Base-by-base conservation (phyloP, 2,888 invertebrate genomes). In the Standfussiana lucernea region DNA sequence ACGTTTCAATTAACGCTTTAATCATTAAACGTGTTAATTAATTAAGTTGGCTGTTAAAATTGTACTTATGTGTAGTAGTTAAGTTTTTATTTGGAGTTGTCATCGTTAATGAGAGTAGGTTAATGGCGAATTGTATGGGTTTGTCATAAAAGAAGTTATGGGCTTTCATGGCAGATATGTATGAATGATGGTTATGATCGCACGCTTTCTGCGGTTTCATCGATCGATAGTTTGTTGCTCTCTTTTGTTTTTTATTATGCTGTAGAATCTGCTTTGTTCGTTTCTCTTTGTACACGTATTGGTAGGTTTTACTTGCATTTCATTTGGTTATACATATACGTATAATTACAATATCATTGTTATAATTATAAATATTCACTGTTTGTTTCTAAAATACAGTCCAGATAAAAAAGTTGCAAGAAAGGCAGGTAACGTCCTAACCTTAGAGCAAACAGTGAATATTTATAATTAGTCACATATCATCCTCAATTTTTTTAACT, bases 31-130 rank as follows among this genome's bases (percentile, higher is more conserved):
- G 42, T 28, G 50, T 53, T 84, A 70, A 84, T 84, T 84, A 84
- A 84, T 85, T 84, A 84, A 72, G 75, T 32, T 21, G 40, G 45
- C 61, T 47, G 75, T 75, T 76, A 47, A 76, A 71, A 76, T 65
- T 75, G 61, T 71, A 74, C 59, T 70, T 72, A 40, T 10, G 35
- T 28, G 65, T 35, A 13, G 74, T 50, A 72, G 45, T 74, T 79
- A 68, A 32, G 69, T 72, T 83, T 78, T 82, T 69, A 69, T 70
- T 75, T 53, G 35, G 18, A 65, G 64, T 56, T 78, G 56, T 75
- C 68, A 56, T 64, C 24, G 15, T 68, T 71, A 64, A 78, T 75
- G 59, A 42, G 40, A 42, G 53, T 76, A 68, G 66, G 67, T 76
- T 83, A 65, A 70, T 72, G 74, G n/a, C 13, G 56, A 68, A 69